Percentiles rank a stretch among this genome's conserved stretches.
These are phyloP conservation scores for Hypselothyrea guttata DNA, from an alignment of 2,888 invertebrate genomes.

Conservation along the genomic window DNA sequence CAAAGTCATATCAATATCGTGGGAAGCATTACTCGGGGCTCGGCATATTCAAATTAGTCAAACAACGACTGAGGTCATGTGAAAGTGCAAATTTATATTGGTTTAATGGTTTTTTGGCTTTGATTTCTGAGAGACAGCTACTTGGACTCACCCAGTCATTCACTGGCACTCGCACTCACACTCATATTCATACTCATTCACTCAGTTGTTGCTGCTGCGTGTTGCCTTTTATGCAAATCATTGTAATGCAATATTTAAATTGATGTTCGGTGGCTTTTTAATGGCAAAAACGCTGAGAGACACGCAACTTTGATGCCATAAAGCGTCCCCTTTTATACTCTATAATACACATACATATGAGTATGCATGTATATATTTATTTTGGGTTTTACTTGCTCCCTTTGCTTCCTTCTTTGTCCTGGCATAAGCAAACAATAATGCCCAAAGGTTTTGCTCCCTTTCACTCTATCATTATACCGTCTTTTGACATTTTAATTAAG, in stretches of 20 bases:
- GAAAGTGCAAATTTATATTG: constrained; percentile 77
- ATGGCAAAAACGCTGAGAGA: constrained; percentile 49
- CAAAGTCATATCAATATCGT: constrained; percentile 68
- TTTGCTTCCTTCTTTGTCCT: background rate
- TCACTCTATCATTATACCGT: background rate
- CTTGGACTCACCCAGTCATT: constrained; percentile 26
- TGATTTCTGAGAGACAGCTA: constrained; percentile 53
- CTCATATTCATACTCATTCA: constrained; percentile 9
- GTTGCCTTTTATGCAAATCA: constrained; percentile 71
- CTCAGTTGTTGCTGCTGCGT: constrained; percentile 36
- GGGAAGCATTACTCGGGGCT: constrained; percentile 56
- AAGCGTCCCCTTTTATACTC: constrained; percentile 35
- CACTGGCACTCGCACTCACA: constrained; percentile 12
- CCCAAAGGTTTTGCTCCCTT: constrained; percentile 11
- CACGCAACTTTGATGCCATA: constrained; percentile 47
- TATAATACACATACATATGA: no score
- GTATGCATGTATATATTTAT: no score
- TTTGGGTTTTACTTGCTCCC: constrained; percentile 2
- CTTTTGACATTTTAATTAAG: constrained; percentile 49
- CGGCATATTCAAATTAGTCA: constrained; percentile 65
- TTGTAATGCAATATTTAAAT: constrained; percentile 77
- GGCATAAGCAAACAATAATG: constrained; percentile 23
- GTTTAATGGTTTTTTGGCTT: constrained; percentile 60
- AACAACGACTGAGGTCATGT: constrained; percentile 62
- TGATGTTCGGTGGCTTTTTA: constrained; percentile 73